Base-by-base conservation (phyloP, 92 coral and sea anemone genomes). In the Montipora capitata region DNA sequence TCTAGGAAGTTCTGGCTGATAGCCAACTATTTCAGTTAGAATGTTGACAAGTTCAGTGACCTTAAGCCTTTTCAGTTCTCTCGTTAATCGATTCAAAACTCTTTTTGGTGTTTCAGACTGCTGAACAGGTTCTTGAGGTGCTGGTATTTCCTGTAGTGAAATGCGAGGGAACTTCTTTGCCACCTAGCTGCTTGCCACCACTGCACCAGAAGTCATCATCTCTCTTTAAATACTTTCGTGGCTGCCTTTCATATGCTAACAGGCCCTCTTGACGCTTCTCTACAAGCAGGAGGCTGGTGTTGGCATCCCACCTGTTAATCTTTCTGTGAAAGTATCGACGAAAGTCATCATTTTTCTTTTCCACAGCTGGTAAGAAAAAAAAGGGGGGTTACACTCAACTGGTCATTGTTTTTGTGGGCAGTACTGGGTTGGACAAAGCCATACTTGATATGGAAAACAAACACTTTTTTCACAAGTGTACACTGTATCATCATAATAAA, bases 281-380 rank as follows among this genome's bases (percentile, higher is more conserved):
- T 20, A 76, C 81, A 54, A 76, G 68, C 3, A 76, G 81, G 2
- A 56, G 67, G 56, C 68, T 76, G 20, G 81, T 39, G 45, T 68
- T 52, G 68, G 81, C 81, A 56, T 76, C 81, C 68, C 81, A 56
- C 41, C 80, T 20, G 81, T 76, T 56, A 45, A 76, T 52, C 17
- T 76, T 76, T 11, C 81, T 10, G 44, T 76, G 68, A 16, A 76
- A 56, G 17, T 76, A 76, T 52, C 81, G 42, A 40, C 81, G 12
- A 59, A 20, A 76, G 41, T 76, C 81, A 51, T 76, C 81, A 52
- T 76, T 76, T 54, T 76, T 76, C 56, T 76, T 76, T 61, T 76
- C 81, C 14, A 76, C 81, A 5, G 68, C 81, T 76, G 68, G 54
- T 41, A 68, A 14, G 3, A 61, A 20, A 61, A 18, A 61, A 16